Evolutionary conservation across 2,797 vertebrate species (phyloP).

Genomic region (Onychomys leucogaster): DNA sequence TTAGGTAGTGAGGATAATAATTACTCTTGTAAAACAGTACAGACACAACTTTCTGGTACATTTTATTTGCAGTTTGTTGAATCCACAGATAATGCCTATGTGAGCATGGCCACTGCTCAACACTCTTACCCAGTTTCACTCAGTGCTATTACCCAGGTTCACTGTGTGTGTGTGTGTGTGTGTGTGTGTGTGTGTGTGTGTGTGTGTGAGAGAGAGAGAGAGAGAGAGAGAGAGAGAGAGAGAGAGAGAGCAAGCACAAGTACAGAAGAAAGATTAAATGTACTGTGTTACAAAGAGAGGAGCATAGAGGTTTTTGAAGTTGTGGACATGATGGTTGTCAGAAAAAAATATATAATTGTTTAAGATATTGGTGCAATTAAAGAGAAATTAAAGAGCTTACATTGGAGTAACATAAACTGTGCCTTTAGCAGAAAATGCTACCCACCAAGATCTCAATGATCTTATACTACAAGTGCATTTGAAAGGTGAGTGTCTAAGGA

Average conservation of each 20-base stretch:
- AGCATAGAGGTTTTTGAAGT: background rate
- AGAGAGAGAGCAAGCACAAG: no score
- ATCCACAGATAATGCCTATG: background rate
- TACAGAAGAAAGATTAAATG: background rate
- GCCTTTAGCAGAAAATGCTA: background rate
- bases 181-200: no score
- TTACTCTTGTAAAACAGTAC: background rate
- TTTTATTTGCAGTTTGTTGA: background rate
- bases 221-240: accelerated
- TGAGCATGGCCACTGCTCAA: background rate
- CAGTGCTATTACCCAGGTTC: background rate
- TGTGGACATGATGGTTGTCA: background rate
- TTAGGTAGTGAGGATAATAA: background rate
- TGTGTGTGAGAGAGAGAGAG: no score
- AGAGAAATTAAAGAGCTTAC: background rate
- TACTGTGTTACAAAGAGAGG: background rate
- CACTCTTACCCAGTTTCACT: background rate
- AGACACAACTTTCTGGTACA: background rate
- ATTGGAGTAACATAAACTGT: background rate
- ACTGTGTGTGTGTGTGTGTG: no score
- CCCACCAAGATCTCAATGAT: background rate
- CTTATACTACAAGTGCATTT: background rate
- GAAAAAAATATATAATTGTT: background rate
- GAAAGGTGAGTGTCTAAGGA: background rate
- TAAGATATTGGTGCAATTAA: background rate